These are phyloP conservation scores for Caenorhabditis virilis DNA, from an alignment of 2,888 invertebrate genomes.

Conservation along the genomic window DNA sequence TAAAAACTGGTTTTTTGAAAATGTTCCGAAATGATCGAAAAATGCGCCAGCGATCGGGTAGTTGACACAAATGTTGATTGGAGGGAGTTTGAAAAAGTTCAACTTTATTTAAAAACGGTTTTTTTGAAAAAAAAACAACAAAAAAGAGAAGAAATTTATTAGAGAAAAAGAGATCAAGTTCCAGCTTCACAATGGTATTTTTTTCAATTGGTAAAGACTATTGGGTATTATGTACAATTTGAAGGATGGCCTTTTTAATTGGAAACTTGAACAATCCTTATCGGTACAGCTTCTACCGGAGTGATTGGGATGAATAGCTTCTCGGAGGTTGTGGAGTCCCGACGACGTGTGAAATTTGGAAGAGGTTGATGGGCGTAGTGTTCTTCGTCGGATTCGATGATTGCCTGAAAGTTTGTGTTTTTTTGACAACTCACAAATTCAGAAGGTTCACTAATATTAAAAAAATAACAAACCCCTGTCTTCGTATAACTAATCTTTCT, in stretches of 20 bases:
- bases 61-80: background rate
- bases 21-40: too few species aligned
- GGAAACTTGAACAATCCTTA: constrained; percentile 31
- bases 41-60: too few species aligned
- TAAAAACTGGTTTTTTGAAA: background rate
- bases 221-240: background rate
- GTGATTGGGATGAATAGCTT: constrained; percentile 34
- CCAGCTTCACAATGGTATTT: too few species aligned
- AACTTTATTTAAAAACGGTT: background rate
- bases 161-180: too few species aligned
- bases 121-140: background rate
- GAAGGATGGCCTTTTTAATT: constrained; percentile 1
- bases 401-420: too few species aligned
- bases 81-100: background rate
- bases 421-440: too few species aligned
- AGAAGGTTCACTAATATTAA: too few species aligned
- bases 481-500: constrained; percentile 35
- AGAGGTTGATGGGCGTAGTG: constrained; percentile 11
- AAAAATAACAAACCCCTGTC: too few species aligned
- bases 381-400: constrained; percentile 34
- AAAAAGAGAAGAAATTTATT: too few species aligned
- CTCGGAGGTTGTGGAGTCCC: constrained; percentile 32
- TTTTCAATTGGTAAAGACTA: background rate
- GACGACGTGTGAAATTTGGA: constrained; percentile 15
- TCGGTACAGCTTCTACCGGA: constrained; percentile 27